Evolutionary conservation across 2,113 vertebrate species (phyloP), one percentile per base, ranked within the genome.

Genomic region (Strix aluco): DNA sequence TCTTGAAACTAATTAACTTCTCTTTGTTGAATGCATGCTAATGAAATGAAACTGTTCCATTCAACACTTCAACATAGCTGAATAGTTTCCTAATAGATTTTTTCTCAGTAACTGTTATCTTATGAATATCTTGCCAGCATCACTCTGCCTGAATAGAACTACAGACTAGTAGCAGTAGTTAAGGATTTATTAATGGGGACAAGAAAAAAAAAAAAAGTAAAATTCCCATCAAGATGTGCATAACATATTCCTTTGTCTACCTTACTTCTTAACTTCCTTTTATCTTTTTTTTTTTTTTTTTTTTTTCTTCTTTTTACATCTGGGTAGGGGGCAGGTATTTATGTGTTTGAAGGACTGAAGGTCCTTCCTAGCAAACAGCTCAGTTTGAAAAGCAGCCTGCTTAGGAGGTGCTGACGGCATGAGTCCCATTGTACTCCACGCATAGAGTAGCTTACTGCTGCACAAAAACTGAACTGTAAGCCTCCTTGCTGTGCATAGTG

Each of bases 1-100:
- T 90, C 90, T 88, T 54, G 47, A 92, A 96, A 96, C 92, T 95
- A 93, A 97, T 97, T 96, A 96, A 94, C 71, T 93, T 90, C 62
- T 51, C 74, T 93, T 94, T 95, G 63, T 81, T 90, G 86, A 92
- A 83, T 66, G 85, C 85, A 93, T 88, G 59, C 47, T 88, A 94
- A 94, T 86, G 75, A n/a, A 83, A 90, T 63, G 63, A 88, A 96
- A 92, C 78, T 86, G 13, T 88, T 92, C 62, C 63, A 38, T 93
- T 95, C 92, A 93, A 55, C 42, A 47, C 32, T 69, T 78, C 92
- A 88, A n/a, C 71, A 73, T 11, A 83, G 59, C 38, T 80, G 90
- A 90, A 93, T 34, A 88, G 58, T 44, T 94, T 92, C 78, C 29
- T 86, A 74, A 92, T 62, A 90, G 74, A 62, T 81, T 93, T 89